A percentile compares a stretch with the other conserved stretches of the same genome.
phyloP scores from a whole-genome alignment of 53 echinoderm and acorn worm genomes.

The Paelopatides confundens region DNA sequence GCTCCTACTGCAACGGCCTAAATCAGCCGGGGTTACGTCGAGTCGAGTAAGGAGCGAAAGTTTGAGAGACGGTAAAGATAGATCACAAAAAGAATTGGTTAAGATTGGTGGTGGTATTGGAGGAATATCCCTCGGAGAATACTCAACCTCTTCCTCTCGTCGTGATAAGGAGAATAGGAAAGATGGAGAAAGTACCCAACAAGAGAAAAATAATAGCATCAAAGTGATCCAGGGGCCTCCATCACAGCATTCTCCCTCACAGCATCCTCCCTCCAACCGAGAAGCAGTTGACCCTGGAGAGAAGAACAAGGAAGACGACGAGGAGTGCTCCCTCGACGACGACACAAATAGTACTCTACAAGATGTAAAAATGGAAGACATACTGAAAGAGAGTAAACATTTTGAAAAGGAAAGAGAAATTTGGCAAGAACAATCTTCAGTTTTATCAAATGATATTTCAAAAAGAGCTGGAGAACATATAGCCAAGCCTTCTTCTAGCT shows the following conservation, averaged over 20 bases:
- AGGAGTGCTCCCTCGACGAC: neutral
- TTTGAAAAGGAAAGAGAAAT: neutral
- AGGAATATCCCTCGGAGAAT: too few relatives aligned
- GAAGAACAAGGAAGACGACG: neutral
- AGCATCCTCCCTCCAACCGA: neutral
- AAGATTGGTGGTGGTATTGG: neutral
- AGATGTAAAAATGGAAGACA: neutral
- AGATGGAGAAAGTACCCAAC: neutral
- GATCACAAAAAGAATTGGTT: neutral
- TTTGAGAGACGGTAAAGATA: neutral
- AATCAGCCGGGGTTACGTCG: neutral
- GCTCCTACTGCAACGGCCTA: neutral
- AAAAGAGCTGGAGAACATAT: neutral
- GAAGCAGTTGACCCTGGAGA: neutral
- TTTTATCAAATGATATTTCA: neutral
- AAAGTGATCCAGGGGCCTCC: neutral
- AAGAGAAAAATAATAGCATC: neutral
- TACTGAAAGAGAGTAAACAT: neutral
- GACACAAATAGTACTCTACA: neutral
- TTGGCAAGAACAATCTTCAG: constrained; percentile 14
- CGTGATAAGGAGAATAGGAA: neutral
- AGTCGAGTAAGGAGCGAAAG: neutral
- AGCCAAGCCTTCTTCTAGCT: neutral
- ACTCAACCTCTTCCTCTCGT: neutral
- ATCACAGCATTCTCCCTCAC: too few relatives aligned